Percentiles rank a stretch among this genome's conserved stretches.
phyloP scores from a whole-genome alignment of 1,140 invertebrate genomes.

The Drosophila pseudoananassae region DNA sequence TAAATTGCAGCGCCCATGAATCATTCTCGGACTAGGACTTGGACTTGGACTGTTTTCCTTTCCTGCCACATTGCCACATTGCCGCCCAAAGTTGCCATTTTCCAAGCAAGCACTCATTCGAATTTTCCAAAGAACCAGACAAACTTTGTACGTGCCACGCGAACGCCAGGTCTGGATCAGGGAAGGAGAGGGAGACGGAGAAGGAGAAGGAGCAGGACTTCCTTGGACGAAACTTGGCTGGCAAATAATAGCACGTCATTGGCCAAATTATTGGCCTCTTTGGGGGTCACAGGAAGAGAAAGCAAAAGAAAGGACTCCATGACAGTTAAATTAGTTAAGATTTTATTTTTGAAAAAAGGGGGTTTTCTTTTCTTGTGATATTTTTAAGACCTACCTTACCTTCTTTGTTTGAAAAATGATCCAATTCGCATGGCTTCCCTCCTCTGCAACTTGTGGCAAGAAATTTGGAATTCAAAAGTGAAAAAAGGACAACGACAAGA shows the following conservation, averaged over 20 bases:
- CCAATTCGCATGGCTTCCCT: neutral
- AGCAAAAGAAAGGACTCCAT: neutral
- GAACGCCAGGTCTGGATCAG: too few species aligned
- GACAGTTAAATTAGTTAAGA: too few species aligned
- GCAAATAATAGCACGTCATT: constrained; percentile 77
- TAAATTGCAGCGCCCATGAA: constrained; percentile 78
- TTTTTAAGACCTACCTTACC: too few species aligned
- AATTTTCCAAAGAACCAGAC: constrained; percentile 56
- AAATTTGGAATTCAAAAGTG: neutral
- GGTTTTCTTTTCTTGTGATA: too few species aligned
- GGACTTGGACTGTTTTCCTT: constrained; percentile 9
- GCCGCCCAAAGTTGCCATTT: neutral
- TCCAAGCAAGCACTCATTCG: too few species aligned
- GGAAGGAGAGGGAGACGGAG: neutral
- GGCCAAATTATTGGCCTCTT: too few species aligned
- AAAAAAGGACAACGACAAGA: neutral
- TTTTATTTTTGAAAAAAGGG: too few species aligned
- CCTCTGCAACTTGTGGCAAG: neutral
- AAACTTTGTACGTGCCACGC: constrained; percentile 78
- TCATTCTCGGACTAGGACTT: constrained; percentile 46
- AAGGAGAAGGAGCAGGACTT: neutral
- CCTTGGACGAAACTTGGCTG: constrained; percentile 46
- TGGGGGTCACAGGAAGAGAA: constrained; percentile 35
- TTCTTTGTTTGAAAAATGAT: too few species aligned
- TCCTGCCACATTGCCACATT: constrained; percentile 20